Evolutionary conservation across 1,140 invertebrate genomes (phyloP).

Genomic region (Macrosteles quadrilineatus): DNA sequence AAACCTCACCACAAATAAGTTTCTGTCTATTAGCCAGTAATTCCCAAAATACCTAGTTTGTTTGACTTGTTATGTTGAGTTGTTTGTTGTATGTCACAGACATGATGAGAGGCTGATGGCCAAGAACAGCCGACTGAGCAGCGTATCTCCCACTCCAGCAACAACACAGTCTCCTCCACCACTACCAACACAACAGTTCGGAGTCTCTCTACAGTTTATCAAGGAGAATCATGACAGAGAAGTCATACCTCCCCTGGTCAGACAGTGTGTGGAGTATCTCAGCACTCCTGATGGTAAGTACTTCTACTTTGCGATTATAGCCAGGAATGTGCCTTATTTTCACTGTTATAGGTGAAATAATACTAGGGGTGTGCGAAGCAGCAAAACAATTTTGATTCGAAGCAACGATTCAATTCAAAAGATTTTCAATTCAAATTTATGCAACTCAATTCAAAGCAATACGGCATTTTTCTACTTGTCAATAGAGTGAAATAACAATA

Average conservation of each 20-base stretch:
- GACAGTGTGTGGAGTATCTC: slow-evolving; percentile 86
- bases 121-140: slow-evolving; percentile 54
- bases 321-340: neutral
- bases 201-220: slow-evolving; percentile 88
- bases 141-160: slow-evolving; percentile 23
- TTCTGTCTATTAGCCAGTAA: too few relatives aligned
- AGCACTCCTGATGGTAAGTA: slow-evolving; percentile 80
- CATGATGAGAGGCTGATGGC: slow-evolving; percentile 69
- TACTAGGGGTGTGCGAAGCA: too few relatives aligned
- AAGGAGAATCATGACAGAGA: slow-evolving; percentile 79
- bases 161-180: slow-evolving; percentile 36
- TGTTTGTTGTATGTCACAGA: too few relatives aligned
- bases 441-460: too few relatives aligned
- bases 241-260: slow-evolving; percentile 87
- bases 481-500: too few relatives aligned
- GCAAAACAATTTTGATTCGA: too few relatives aligned
- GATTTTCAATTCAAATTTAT: too few relatives aligned
- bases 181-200: slow-evolving; percentile 85
- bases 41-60: too few relatives aligned
- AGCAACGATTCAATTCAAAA: too few relatives aligned
- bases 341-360: neutral
- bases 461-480: too few relatives aligned
- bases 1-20: too few relatives aligned
- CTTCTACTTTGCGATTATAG: slow-evolving; percentile 29
- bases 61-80: too few relatives aligned